Percentiles rank a stretch among this genome's conserved stretches.
Evolutionary conservation across 2,888 invertebrate species (phyloP).

Genomic region (Abscondita cerata): DNA sequence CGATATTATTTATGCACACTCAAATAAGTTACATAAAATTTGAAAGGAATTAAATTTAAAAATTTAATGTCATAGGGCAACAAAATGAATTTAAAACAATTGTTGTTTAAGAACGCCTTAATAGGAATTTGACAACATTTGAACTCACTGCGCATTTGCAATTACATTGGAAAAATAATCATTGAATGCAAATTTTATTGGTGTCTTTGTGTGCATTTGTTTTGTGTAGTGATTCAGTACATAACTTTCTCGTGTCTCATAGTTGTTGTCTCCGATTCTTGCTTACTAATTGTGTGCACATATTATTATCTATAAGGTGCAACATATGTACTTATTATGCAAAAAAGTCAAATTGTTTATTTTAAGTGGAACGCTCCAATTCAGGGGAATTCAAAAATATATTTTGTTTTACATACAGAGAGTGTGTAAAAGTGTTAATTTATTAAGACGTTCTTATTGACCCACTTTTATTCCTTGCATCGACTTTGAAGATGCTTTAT

Average conservation of each 20-base stretch:
- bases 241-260: conserved; percentile 14
- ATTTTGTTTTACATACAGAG: no score
- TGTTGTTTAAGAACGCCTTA: conserved; percentile 8
- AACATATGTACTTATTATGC: conserved; percentile 17
- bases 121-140: conserved; percentile 14
- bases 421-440: no score
- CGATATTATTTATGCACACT: no score
- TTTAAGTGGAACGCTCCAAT: no score
- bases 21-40: no score
- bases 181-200: conserved; percentile 27
- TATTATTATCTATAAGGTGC: conserved; percentile 10
- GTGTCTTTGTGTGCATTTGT: conserved; percentile 17
- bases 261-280: conserved; percentile 15
- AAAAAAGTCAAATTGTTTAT: not conserved
- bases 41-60: no score
- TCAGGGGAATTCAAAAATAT: no score
- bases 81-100: no score
- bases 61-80: no score
- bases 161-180: conserved; percentile 21
- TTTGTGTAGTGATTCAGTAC: conserved; percentile 19
- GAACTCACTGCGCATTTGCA: conserved; percentile 14
- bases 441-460: no score
- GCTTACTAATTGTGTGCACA: conserved; percentile 18
- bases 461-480: no score
- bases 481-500: no score